Percentiles rank a stretch among this genome's conserved stretches.
Conservation (phyloP, 2,888 invertebrate genomes). For the Teinopalpus imperialis region DNA sequence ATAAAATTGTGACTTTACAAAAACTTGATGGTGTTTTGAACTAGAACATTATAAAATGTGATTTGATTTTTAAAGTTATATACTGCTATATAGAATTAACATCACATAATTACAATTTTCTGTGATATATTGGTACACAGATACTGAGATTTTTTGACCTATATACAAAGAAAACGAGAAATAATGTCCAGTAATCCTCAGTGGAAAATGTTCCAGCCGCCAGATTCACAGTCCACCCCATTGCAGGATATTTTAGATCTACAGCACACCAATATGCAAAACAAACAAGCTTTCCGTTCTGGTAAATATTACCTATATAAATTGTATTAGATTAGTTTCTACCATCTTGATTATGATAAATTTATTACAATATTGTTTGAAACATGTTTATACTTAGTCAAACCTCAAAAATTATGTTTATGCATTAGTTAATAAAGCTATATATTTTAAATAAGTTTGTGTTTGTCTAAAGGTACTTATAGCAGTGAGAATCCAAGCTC, state of each 20-base stretch:
- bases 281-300: constrained; percentile 79
- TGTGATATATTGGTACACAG: constrained; percentile 74
- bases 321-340: too few species aligned
- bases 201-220: constrained; percentile 96
- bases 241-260: constrained; percentile 91
- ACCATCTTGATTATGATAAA: too few species aligned
- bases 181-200: constrained; percentile 92
- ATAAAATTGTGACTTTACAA: constrained; percentile 58
- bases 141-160: constrained; percentile 63
- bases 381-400: too few species aligned
- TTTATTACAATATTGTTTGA: too few species aligned
- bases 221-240: constrained; percentile 91
- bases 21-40: constrained; percentile 61
- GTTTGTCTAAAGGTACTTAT: constrained; percentile 58
- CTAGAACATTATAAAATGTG: constrained; percentile 69
- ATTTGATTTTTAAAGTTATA: constrained; percentile 61
- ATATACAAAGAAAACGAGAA: constrained; percentile 72
- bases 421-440: too few species aligned
- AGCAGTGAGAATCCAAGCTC: constrained; percentile 79
- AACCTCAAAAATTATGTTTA: too few species aligned
- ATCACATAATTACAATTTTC: constrained; percentile 68
- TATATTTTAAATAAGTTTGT: constrained; percentile 8
- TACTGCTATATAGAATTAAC: constrained; percentile 49
- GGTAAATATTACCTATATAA: constrained; percentile 76
- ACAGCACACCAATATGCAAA: constrained; percentile 81